Evolutionary conservation across 2,113 vertebrate genomes (phyloP).

Genomic region (Caloenas nicobarica): DNA sequence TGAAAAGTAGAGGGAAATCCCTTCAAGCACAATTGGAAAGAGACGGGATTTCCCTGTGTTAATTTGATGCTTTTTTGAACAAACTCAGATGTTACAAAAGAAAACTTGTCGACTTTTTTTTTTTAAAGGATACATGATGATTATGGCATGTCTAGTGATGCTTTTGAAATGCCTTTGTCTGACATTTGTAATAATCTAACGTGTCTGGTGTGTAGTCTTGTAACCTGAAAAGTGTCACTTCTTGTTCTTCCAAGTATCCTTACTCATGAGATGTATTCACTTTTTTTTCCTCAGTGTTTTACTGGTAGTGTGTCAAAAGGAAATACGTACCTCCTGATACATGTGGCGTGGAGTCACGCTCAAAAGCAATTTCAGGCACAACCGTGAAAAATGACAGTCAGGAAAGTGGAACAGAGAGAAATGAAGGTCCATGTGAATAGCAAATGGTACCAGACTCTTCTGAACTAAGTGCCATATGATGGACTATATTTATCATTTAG

Average conservation of each 20-base stretch:
- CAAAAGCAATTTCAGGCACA: neutral
- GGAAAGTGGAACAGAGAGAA: neutral
- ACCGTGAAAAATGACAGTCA: neutral
- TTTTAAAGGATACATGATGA: neutral
- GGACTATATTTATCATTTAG: neutral
- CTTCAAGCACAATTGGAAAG: neutral
- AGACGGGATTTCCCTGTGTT: neutral
- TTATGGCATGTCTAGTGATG: neutral
- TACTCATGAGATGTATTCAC: neutral
- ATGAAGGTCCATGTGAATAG: neutral
- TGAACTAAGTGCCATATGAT: neutral
- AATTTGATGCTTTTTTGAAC: neutral
- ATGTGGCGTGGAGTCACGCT: neutral
- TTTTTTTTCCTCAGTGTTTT: neutral
- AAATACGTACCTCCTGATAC: neutral
- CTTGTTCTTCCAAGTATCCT: neutral
- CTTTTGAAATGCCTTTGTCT: neutral
- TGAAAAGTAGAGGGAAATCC: slow-evolving; percentile 49
- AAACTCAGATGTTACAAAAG: neutral
- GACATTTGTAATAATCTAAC: neutral
- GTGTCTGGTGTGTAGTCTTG: neutral
- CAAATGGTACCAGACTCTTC: neutral
- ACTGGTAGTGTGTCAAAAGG: neutral
- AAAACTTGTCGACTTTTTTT: neutral
- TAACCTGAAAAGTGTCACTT: neutral